Percentiles rank a stretch among this genome's conserved stretches.
Evolutionary conservation across 2,888 invertebrate species (phyloP).

Genomic region (Salpingus planirostris): DNA sequence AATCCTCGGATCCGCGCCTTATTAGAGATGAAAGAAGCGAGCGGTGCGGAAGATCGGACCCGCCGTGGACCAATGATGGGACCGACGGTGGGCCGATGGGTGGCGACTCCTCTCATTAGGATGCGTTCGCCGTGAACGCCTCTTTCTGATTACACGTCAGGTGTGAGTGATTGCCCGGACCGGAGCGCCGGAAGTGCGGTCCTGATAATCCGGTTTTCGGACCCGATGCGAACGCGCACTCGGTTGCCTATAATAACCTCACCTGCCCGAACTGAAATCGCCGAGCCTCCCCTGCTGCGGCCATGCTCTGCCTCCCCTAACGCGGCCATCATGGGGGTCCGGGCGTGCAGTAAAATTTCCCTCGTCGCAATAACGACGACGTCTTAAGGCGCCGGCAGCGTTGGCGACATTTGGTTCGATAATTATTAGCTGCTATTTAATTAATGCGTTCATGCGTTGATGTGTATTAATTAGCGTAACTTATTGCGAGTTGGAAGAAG

Average conservation of each 20-base stretch:
- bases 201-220: conserved; percentile 24
- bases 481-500: conserved; percentile 30
- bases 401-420: conserved; percentile 41
- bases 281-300: no score
- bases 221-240: conserved; percentile 14
- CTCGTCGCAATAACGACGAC: no score
- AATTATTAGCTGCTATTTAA: conserved; percentile 42
- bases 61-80: conserved; percentile 37
- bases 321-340: no score
- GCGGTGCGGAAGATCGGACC: no score
- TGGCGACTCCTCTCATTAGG: conserved; percentile 38
- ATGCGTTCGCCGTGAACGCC: conserved; percentile 37
- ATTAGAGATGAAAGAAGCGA: no score
- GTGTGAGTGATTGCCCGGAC: conserved; percentile 42
- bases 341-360: no score
- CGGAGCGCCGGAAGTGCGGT: conserved; percentile 37
- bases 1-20: no score
- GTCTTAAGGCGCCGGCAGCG: no score
- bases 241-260: conserved; percentile 12
- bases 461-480: conserved; percentile 44
- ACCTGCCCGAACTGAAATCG: no score
- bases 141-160: conserved; percentile 43
- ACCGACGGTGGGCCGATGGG: conserved; percentile 10
- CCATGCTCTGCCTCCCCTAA: no score
- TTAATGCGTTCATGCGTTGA: conserved; percentile 43